These are phyloP conservation scores for Pelvicachromis taeniatus DNA, from an alignment of 2,113 vertebrate genomes.

Conservation along the genomic window DNA sequence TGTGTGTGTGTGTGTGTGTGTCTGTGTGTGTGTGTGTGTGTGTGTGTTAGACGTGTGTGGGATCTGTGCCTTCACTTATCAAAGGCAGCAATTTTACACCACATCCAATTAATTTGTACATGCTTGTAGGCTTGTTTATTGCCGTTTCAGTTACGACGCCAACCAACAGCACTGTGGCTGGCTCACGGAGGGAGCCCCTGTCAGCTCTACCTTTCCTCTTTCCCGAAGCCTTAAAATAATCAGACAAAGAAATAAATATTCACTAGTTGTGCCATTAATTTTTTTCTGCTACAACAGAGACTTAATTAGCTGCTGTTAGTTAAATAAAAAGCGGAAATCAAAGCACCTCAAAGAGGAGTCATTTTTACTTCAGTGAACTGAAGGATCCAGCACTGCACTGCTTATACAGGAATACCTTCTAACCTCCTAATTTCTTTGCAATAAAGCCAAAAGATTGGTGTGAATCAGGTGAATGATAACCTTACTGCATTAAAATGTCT, in stretches of 20 bases:
- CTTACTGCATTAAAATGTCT: not conserved
- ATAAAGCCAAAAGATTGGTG: not conserved
- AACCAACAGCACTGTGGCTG: not conserved
- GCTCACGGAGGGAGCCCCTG: not conserved
- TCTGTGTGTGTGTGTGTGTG: not conserved
- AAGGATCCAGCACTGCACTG: not conserved
- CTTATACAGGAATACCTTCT: not conserved
- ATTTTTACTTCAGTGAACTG: not conserved
- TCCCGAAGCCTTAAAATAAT: not conserved
- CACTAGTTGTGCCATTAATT: not conserved
- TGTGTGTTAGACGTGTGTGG: not conserved
- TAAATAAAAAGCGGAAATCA: not conserved
- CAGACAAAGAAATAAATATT: not conserved
- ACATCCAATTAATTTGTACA: constrained; percentile 34
- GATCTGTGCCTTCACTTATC: not conserved
- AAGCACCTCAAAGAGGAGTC: not conserved
- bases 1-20: not conserved
- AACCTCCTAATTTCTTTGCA: not conserved
- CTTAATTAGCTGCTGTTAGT: not conserved
- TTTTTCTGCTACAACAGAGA: not conserved
- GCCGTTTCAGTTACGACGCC: not conserved
- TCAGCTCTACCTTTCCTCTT: not conserved
- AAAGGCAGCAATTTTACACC: constrained; percentile 5
- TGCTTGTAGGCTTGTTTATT: constrained; percentile 4
- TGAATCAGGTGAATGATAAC: not conserved